phyloP scores from a whole-genome alignment of 2,797 vertebrate species.

The Adelosebastes latens region DNA sequence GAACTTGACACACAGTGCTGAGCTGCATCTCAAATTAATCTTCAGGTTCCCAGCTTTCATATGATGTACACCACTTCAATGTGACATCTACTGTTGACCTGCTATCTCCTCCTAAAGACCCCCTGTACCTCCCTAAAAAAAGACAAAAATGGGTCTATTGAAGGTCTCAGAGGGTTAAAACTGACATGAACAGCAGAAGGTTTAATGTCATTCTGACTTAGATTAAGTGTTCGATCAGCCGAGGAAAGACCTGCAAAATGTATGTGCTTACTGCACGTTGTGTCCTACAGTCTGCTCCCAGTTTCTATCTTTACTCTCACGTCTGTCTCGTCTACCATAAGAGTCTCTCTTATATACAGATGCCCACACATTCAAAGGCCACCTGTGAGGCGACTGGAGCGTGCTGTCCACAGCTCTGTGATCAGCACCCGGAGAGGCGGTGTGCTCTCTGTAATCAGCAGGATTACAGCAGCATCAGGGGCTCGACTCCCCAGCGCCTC shows the following conservation, averaged over 20 bases:
- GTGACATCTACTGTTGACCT: too few species aligned
- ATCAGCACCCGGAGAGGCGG: slow-evolving; percentile 43
- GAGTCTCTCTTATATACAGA: slow-evolving; percentile 8
- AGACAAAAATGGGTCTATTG: too few species aligned
- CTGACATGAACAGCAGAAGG: background rate
- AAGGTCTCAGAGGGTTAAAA: too few species aligned
- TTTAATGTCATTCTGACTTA: background rate
- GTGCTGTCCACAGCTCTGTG: slow-evolving; percentile 56
- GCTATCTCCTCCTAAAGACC: accelerated
- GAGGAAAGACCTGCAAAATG: background rate
- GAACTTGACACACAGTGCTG: too few species aligned
- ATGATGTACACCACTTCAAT: too few species aligned
- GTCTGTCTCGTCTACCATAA: background rate
- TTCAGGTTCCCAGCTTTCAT: too few species aligned
- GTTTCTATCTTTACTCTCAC: background rate
- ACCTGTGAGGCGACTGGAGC: slow-evolving; percentile 48
- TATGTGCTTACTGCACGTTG: background rate
- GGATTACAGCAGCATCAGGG: slow-evolving; percentile 68
- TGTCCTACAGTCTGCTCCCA: background rate
- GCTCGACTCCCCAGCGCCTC: slow-evolving; percentile 32
- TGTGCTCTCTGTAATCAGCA: slow-evolving; percentile 64
- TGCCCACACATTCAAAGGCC: slow-evolving; percentile 43
- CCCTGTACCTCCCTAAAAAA: too few species aligned
- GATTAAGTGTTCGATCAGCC: background rate
- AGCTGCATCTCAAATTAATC: too few species aligned